These are phyloP conservation scores for Tenodera sinensis DNA, from an alignment of 2,888 invertebrate genomes.

Conservation along the genomic window DNA sequence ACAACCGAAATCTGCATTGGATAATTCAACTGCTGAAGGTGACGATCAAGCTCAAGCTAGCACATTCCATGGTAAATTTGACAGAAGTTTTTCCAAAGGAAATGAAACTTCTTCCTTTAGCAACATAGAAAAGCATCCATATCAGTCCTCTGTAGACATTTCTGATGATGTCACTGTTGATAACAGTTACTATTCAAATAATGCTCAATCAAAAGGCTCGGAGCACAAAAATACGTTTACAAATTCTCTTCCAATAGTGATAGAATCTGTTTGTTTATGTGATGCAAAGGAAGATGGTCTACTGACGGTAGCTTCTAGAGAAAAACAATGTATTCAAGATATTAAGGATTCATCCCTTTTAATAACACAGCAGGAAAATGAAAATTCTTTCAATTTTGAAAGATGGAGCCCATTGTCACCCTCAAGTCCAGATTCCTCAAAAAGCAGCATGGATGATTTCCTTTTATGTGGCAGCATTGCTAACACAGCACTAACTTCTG, in stretches of 20 bases:
- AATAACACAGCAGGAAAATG: background rate
- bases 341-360: background rate
- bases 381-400: conserved; percentile 37
- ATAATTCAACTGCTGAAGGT: background rate
- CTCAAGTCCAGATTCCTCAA: conserved; percentile 49
- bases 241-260: background rate
- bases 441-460: background rate
- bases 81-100: background rate
- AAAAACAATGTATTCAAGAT: background rate
- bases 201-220: background rate
- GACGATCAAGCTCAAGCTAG: background rate
- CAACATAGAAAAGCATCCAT: background rate
- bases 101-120: background rate
- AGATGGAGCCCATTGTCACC: conserved; percentile 57
- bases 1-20: background rate
- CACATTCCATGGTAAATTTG: background rate
- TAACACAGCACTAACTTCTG: conserved; percentile 60
- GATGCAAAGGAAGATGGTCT: background rate
- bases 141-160: background rate
- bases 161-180: background rate
- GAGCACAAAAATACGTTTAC: background rate
- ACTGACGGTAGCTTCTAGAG: background rate
- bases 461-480: conserved; percentile 39
- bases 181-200: background rate
- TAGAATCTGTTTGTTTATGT: background rate